These are phyloP conservation scores for Drosophila nigritarsus DNA, from an alignment of 2,888 invertebrate genomes.

Conservation along the genomic window DNA sequence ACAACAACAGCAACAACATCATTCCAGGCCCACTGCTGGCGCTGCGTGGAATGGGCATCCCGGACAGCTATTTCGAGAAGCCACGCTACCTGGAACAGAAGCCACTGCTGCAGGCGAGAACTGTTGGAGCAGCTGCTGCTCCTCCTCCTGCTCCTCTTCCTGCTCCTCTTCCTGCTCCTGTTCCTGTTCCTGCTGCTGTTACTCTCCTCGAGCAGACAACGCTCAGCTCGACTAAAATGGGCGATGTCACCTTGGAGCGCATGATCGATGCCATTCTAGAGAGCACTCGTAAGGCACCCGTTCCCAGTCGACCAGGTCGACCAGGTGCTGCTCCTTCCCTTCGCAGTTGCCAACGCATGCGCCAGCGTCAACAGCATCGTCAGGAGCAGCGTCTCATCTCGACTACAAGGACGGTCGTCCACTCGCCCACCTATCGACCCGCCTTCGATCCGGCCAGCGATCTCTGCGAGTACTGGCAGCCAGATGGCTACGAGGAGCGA, in stretches of 20 bases:
- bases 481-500: conserved; percentile 73
- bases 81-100: conserved; percentile 82
- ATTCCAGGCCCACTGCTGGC: conserved; percentile 83
- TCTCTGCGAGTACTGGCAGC: conserved; percentile 83
- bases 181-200: not conserved
- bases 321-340: conserved; percentile 22
- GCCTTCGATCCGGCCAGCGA: conserved; percentile 85
- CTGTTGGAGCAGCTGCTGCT: not conserved
- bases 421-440: conserved; percentile 83
- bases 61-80: conserved; percentile 85
- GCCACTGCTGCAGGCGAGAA: conserved; percentile 6
- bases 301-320: conserved; percentile 6
- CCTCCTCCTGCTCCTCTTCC: not conserved
- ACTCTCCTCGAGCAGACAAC: conserved; percentile 46
- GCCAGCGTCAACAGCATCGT: conserved; percentile 52
- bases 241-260: conserved; percentile 83
- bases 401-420: conserved; percentile 66
- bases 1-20: conserved; percentile 35
- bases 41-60: conserved; percentile 83
- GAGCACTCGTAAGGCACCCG: conserved; percentile 73
- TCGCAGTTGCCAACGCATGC: conserved; percentile 33
- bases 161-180: too few relatives aligned
- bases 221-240: conserved; percentile 83
- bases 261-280: conserved; percentile 85
- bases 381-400: conserved; percentile 47